These are phyloP conservation scores for Phasianus colchicus DNA, from an alignment of 2,113 vertebrate species.

Conservation along the genomic window DNA sequence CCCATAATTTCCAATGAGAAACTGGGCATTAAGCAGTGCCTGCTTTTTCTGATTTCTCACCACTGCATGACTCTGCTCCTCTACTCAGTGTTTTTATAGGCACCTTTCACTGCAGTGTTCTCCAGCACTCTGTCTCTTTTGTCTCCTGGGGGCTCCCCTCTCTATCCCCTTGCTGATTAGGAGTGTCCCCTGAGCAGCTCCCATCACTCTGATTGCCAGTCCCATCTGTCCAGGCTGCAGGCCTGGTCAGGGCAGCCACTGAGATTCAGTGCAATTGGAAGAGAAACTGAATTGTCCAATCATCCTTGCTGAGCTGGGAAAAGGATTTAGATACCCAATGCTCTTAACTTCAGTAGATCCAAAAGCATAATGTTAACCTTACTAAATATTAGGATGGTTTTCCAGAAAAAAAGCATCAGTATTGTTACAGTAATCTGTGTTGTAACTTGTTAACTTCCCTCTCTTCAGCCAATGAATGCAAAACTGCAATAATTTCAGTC, in stretches of 20 bases:
- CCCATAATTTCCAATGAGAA: background rate
- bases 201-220: background rate
- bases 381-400: background rate
- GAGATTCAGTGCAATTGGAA: background rate
- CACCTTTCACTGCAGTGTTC: background rate
- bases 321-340: background rate
- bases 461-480: background rate
- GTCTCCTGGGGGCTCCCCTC: background rate
- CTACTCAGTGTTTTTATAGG: background rate
- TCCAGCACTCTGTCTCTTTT: background rate
- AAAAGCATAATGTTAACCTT: background rate
- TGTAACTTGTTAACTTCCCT: background rate
- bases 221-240: background rate
- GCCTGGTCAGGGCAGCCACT: background rate
- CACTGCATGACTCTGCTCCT: background rate
- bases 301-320: background rate
- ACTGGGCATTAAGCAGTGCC: background rate
- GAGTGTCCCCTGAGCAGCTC: background rate
- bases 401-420: background rate
- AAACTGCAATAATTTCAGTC: background rate
- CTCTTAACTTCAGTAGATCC: background rate
- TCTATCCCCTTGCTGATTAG: background rate
- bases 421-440: background rate
- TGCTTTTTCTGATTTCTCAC: background rate
- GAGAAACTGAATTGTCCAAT: background rate